Conservation (phyloP, 2,113 vertebrate genomes). For the Brachypodius melanocephalos region DNA sequence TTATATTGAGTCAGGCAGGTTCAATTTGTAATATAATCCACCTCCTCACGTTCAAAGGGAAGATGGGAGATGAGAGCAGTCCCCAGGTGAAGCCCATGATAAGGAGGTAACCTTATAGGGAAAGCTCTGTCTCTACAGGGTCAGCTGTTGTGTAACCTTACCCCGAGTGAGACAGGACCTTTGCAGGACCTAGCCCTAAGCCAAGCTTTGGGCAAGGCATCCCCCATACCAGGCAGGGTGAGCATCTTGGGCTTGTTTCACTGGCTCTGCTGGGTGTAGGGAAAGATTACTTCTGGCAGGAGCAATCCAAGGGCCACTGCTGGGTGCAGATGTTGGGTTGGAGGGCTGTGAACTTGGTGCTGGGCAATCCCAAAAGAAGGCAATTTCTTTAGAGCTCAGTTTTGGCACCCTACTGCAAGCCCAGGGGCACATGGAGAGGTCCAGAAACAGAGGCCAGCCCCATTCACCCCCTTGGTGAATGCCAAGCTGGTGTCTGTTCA, state of each 20-base stretch:
- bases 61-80: neutral
- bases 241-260: neutral
- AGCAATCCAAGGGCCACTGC: neutral
- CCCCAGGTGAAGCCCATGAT: neutral
- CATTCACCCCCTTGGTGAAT: neutral
- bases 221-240: neutral
- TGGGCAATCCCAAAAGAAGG: neutral
- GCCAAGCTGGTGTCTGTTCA: neutral
- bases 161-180: rapidly evolving
- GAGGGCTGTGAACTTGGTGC: neutral
- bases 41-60: neutral
- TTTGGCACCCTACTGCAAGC: neutral
- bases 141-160: neutral
- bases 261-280: neutral
- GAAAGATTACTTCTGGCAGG: neutral
- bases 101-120: neutral
- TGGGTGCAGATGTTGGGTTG: neutral
- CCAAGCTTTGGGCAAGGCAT: rapidly evolving
- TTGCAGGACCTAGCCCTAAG: neutral
- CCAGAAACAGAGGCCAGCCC: neutral
- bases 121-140: neutral
- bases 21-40: neutral
- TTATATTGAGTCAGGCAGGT: neutral
- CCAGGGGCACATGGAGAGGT: neutral
- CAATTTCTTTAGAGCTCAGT: neutral